Percentiles rank a stretch among this genome's conserved stretches.
phyloP scores from a whole-genome alignment of 2,797 vertebrate genomes.

The Esox masquinongy region DNA sequence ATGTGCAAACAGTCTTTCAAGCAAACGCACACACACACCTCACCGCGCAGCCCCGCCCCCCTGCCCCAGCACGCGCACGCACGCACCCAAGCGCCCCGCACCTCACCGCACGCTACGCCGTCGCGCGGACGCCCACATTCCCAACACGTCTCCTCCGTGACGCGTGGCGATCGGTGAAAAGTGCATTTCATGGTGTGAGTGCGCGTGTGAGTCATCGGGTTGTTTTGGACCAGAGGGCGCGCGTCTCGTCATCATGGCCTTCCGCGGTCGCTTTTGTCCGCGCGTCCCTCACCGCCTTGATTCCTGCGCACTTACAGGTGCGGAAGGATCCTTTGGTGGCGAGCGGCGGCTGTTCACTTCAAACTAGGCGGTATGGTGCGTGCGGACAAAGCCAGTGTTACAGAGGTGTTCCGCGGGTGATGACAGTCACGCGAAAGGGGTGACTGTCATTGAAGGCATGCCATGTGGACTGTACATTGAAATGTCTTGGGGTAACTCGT shows the following conservation, averaged over 20 bases:
- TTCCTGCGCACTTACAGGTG: not conserved
- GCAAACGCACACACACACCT: not conserved
- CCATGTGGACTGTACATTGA: not conserved
- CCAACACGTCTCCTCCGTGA: not conserved
- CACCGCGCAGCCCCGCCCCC: not conserved
- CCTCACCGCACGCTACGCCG: too few relatives aligned
- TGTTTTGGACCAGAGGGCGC: not conserved
- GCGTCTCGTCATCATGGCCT: not conserved
- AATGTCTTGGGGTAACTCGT: not conserved
- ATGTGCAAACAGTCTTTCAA: conserved; percentile 33
- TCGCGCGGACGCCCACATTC: too few relatives aligned
- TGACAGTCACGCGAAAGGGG: conserved; percentile 29
- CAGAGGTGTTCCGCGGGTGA: conserved; percentile 11
- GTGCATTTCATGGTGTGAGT: not conserved
- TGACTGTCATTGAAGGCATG: conserved; percentile 22
- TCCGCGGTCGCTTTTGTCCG: not conserved
- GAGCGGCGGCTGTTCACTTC: not conserved
- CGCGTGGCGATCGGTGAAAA: not conserved
- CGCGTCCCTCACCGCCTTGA: not conserved
- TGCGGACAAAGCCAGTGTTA: not conserved
- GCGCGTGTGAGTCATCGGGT: not conserved
- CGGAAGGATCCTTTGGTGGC: not conserved
- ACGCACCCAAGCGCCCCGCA: not conserved
- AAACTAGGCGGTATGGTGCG: not conserved
- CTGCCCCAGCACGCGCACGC: conserved; percentile 9